Base-by-base conservation (phyloP, 2,888 invertebrate genomes). In the Carcina quercana region DNA sequence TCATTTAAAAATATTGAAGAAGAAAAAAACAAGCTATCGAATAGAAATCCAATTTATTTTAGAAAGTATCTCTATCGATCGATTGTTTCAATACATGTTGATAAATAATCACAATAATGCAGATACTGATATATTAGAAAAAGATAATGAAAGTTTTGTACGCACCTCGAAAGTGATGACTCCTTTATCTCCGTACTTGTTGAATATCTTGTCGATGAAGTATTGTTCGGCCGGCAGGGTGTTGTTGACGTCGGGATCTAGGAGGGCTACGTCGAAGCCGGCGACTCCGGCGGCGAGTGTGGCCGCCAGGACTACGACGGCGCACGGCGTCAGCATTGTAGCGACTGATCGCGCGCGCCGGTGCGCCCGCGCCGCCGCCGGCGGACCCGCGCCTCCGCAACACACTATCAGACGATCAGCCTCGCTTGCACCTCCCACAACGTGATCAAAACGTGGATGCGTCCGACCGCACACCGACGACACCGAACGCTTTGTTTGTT, bases 111-210 rank as follows among this genome's bases (percentile, higher is more conserved):
- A n/a, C n/a, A n/a, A n/a, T n/a, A n/a, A n/a, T n/a, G n/a, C n/a
- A n/a, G n/a, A n/a, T n/a, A n/a, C n/a, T n/a, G n/a, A n/a, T 1
- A 28, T 28, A n/a, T 15, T 15, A 4, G n/a, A 15, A 10, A 28
- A 15, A 28, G 8, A 13, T 15, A 10, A 5, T 2, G 25, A n/a
- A n/a, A n/a, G n/a, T n/a, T n/a, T n/a, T n/a, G n/a, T 34, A 59
- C 76, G 65, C 49, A 85, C 86, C 72, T 87, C 87, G 45, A 86
- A 86, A 14, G 85, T 83, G 50, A 87, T 87, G 40, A 84, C 63
- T 29, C 85, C 86, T 51, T 78, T 75, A 42, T 84, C 69, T 13
- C 87, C 87, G 47, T 87, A 87, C 53, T 87, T 87, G 47, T 76
- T 68, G 54, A 87, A 87, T 50, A 86, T 85, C 54, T 82, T 76